Conservation (phyloP, 1,140 invertebrate species). For the Carposina sasakii region DNA sequence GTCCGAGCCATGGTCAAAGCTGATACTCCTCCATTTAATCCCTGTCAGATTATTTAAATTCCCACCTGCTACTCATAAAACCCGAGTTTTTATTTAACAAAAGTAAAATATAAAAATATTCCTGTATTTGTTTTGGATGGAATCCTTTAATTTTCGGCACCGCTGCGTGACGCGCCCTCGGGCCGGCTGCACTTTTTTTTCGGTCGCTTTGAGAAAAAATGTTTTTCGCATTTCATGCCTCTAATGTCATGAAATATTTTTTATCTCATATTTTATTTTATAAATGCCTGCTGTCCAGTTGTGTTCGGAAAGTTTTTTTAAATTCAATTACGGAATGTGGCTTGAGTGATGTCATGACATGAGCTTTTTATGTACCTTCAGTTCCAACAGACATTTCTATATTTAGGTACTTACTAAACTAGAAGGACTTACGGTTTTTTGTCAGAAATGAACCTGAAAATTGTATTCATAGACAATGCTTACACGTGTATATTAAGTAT, state of each 20-base stretch:
- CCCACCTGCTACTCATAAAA: conserved; percentile 64
- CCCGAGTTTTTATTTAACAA: conserved; percentile 65
- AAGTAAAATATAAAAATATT: conserved; percentile 72
- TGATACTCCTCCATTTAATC: conserved; percentile 70
- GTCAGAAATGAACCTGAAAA: no score
- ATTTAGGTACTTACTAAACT: no score
- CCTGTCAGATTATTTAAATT: conserved; percentile 73
- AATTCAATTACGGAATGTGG: no score
- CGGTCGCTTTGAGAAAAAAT: conserved; percentile 55
- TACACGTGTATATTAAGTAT: no score
- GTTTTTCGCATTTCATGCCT: conserved; percentile 39
- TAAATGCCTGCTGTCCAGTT: no score
- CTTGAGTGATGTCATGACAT: no score
- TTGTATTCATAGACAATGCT: no score
- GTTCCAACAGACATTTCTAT: no score
- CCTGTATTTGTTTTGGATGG: conserved; percentile 69
- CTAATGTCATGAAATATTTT: conserved; percentile 28
- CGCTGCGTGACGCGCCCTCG: conserved; percentile 53
- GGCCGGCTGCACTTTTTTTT: conserved; percentile 47
- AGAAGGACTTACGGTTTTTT: no score
- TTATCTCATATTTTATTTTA: conserved; percentile 36
- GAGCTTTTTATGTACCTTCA: no score
- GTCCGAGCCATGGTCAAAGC: conserved; percentile 60
- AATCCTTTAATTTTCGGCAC: conserved; percentile 71
- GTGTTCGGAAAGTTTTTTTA: no score